Conservation (phyloP, 2,888 invertebrate genomes). For the Dolichopus griseipennis region DNA sequence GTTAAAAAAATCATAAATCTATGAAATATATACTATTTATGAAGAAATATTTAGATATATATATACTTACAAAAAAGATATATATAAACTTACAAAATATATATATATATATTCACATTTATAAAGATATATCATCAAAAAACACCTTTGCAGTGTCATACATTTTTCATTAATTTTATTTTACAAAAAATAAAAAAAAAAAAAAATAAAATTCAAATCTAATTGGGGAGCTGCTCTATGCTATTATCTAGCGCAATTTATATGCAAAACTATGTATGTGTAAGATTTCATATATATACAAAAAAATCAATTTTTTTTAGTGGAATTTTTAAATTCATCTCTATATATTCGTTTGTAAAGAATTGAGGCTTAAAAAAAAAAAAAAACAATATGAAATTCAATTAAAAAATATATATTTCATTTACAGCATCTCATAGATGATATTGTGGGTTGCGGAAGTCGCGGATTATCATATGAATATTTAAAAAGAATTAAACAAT, state of each 20-base stretch:
- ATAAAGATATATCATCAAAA: background rate
- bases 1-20: background rate
- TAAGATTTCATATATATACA: no score
- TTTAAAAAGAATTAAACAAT: background rate
- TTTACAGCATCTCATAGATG: background rate
- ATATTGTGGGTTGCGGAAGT: constrained; percentile 2
- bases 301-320: no score
- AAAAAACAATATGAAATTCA: no score
- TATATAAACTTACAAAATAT: background rate
- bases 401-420: background rate
- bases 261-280: background rate
- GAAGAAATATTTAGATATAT: no score
- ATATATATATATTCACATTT: background rate
- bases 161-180: background rate
- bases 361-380: no score
- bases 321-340: no score
- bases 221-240: background rate
- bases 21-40: background rate
- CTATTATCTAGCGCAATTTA: background rate
- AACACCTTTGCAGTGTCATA: constrained; percentile 1
- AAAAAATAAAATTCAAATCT: no score
- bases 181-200: no score
- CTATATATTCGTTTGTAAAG: no score
- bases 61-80: background rate
- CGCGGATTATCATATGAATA: background rate